Conservation (phyloP, 1,140 invertebrate genomes). For the Drosophila aff. region DNA sequence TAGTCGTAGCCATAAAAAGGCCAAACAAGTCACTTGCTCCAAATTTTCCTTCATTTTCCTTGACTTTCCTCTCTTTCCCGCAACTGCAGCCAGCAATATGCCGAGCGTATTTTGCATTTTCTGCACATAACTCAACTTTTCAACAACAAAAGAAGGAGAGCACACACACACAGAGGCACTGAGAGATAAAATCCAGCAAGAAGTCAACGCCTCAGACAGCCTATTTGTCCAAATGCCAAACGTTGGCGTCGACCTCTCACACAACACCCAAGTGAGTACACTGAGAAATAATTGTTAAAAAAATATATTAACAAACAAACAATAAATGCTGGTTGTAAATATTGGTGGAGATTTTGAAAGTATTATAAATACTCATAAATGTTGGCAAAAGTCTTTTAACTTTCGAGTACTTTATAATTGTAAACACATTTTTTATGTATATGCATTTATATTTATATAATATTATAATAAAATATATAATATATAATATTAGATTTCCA, state of each 20-base stretch:
- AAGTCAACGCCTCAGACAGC: conserved; percentile 39
- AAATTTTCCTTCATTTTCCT: conserved; percentile 10
- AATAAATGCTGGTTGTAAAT: not conserved
- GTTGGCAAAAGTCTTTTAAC: too few species aligned
- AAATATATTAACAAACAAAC: not conserved
- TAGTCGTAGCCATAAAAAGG: conserved; percentile 37
- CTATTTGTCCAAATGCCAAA: conserved; percentile 69
- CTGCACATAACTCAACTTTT: conserved; percentile 66
- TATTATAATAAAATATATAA: too few species aligned
- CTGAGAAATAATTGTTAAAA: not conserved
- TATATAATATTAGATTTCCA: too few species aligned
- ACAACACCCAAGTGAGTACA: conserved; percentile 17
- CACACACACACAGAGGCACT: conserved; percentile 16
- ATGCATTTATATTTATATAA: too few species aligned
- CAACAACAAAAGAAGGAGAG: conserved; percentile 42
- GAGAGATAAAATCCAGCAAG: conserved; percentile 29
- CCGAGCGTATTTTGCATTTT: conserved; percentile 65
- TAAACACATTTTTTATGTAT: too few species aligned
- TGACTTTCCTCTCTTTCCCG: not conserved
- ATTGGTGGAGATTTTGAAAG: not conserved
- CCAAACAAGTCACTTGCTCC: conserved; percentile 32
- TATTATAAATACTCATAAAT: too few species aligned
- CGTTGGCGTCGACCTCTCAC: conserved; percentile 34
- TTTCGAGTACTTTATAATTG: too few species aligned
- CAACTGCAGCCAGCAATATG: conserved; percentile 34